These are phyloP conservation scores for Spinus pinus DNA, from an alignment of 2,797 vertebrate species.

Conservation along the genomic window DNA sequence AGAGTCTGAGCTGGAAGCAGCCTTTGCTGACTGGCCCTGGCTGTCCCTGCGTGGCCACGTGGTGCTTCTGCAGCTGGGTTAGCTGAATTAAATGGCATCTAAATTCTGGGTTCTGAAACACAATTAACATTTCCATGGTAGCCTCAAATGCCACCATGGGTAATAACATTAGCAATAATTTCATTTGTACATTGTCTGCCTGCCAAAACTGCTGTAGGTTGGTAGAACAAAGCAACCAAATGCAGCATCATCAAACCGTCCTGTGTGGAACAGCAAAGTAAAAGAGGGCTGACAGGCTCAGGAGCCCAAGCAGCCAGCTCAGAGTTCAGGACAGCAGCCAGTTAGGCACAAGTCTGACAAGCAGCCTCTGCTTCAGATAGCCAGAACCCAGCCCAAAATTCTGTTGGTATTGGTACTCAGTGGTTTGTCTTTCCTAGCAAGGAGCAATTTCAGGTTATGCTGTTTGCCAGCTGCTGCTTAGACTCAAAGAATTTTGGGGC, in stretches of 20 bases:
- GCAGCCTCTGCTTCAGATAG: background rate
- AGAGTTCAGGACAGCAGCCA: background rate
- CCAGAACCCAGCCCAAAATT: background rate
- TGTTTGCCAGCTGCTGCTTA: background rate
- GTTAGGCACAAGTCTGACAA: background rate
- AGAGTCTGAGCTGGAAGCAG: background rate
- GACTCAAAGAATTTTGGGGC: background rate
- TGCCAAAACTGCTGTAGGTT: conserved; percentile 33
- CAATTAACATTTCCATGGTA: conserved; percentile 59
- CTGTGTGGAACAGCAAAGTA: background rate
- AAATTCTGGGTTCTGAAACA: conserved; percentile 37
- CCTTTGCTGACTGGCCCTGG: background rate
- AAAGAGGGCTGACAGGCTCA: background rate
- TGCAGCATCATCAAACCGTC: background rate
- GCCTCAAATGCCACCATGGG: conserved; percentile 40
- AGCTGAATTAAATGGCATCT: conserved; percentile 52
- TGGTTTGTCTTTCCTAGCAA: background rate
- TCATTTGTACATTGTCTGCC: conserved; percentile 32
- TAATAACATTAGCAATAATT: conserved; percentile 64
- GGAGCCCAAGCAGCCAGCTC: background rate
- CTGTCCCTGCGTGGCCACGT: background rate
- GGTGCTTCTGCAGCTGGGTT: conserved; percentile 2
- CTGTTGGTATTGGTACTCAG: background rate
- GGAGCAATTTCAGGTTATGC: background rate
- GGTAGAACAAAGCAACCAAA: conserved; percentile 22